Evolutionary conservation across 2,888 invertebrate genomes (phyloP).

Genomic region (Nycteola revayana): DNA sequence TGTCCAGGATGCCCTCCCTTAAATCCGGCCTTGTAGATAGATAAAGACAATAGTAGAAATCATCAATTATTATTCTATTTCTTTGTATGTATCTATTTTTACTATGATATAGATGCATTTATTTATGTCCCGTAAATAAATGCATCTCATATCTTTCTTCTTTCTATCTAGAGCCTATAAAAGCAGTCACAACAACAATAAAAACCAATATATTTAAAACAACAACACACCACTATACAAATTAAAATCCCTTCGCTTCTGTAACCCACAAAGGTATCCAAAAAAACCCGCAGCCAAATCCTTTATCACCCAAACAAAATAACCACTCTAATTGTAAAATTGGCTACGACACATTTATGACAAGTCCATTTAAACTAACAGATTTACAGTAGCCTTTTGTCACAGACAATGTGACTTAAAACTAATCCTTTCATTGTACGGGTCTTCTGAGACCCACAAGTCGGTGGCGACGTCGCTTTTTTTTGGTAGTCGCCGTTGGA

Average conservation of each 20-base stretch:
- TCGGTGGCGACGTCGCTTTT: constrained; percentile 31
- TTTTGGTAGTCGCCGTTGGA: constrained; percentile 9
- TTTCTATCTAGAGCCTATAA: no score
- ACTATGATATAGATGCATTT: no score
- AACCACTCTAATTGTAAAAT: constrained; percentile 5
- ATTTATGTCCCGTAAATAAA: no score
- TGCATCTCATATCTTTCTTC: no score
- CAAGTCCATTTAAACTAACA: constrained; percentile 22
- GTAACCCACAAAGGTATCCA: background rate
- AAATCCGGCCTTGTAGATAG: no score
- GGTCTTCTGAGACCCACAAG: constrained; percentile 25
- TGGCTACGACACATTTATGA: constrained; percentile 20
- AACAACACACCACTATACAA: background rate
- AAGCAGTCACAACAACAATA: no score
- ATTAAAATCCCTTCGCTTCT: background rate
- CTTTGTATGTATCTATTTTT: no score
- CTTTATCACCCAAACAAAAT: background rate
- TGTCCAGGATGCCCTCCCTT: no score
- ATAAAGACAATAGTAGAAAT: no score
- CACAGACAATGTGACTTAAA: constrained; percentile 40
- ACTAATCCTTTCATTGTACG: constrained; percentile 47
- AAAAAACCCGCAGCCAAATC: background rate
- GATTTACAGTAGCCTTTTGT: constrained; percentile 37
- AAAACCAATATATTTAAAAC: no score
- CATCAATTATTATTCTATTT: no score